Conservation (phyloP, 2,888 invertebrate genomes). For the Amblyjoppa proteus region DNA sequence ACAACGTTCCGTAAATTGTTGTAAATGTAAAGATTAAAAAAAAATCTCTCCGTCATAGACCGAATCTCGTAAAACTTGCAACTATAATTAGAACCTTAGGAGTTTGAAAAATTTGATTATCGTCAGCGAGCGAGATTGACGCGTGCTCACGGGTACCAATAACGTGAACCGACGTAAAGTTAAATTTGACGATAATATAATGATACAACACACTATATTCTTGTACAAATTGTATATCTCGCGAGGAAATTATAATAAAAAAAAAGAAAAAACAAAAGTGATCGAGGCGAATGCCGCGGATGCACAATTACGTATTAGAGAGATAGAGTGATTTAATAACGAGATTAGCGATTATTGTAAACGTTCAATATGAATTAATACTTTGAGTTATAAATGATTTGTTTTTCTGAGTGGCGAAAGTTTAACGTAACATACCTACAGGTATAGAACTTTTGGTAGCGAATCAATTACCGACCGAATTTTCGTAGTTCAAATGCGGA, state of each 20-base stretch:
- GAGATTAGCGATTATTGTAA: constrained; percentile 35
- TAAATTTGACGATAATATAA: constrained; percentile 51
- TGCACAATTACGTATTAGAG: constrained; percentile 44
- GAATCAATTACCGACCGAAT: constrained; percentile 44
- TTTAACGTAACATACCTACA: constrained; percentile 34
- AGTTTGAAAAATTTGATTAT: background rate
- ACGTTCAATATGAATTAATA: constrained; percentile 32
- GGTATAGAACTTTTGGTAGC: constrained; percentile 57
- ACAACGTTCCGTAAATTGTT: background rate
- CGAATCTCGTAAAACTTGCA: constrained; percentile 5
- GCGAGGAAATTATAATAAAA: constrained; percentile 6
- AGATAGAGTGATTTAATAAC: constrained; percentile 41
- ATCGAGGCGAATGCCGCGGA: constrained; percentile 33
- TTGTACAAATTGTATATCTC: constrained; percentile 57
- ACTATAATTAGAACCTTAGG: constrained; percentile 2
- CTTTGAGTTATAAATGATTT: constrained; percentile 39
- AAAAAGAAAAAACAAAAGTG: constrained; percentile 21
- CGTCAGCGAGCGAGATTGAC: constrained; percentile 10
- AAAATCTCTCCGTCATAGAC: constrained; percentile 1
- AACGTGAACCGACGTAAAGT: constrained; percentile 27
- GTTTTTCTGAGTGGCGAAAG: constrained; percentile 10
- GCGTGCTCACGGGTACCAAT: constrained; percentile 47
- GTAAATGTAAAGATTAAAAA: constrained; percentile 1
- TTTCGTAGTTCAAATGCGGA: constrained; percentile 30
- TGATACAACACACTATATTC: constrained; percentile 60